Percentiles rank a stretch among this genome's conserved stretches.
Evolutionary conservation across 2,888 invertebrate genomes (phyloP).

Genomic region (Balanococcus diminutus): DNA sequence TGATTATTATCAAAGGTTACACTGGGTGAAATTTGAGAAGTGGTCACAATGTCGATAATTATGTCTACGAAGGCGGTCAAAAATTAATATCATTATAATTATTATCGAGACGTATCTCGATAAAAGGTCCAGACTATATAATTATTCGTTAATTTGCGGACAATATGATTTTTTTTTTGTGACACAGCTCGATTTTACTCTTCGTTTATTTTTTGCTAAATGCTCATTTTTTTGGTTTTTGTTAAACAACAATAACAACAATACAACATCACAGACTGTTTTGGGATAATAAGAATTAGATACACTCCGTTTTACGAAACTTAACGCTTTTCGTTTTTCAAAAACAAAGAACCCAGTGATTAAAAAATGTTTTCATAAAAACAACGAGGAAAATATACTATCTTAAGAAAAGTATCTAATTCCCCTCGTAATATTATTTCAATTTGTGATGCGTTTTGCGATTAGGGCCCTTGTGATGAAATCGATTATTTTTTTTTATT

Average conservation of each 20-base stretch:
- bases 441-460: background rate
- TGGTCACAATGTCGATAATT: background rate
- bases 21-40: background rate
- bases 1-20: conserved; percentile 5
- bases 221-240: too few species aligned
- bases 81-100: background rate
- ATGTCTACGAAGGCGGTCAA: background rate
- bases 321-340: background rate
- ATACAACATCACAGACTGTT: background rate
- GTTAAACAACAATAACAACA: background rate
- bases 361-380: background rate
- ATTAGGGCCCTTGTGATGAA: too few species aligned
- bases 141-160: background rate
- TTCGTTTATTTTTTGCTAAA: background rate
- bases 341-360: background rate
- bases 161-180: background rate
- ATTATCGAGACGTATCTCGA: background rate
- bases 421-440: background rate
- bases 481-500: too few species aligned
- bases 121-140: background rate
- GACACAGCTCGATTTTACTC: background rate
- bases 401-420: background rate
- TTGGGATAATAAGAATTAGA: background rate
- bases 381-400: background rate
- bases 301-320: background rate